Conservation (phyloP, 2,113 vertebrate genomes). For the Panthera tigris region DNA sequence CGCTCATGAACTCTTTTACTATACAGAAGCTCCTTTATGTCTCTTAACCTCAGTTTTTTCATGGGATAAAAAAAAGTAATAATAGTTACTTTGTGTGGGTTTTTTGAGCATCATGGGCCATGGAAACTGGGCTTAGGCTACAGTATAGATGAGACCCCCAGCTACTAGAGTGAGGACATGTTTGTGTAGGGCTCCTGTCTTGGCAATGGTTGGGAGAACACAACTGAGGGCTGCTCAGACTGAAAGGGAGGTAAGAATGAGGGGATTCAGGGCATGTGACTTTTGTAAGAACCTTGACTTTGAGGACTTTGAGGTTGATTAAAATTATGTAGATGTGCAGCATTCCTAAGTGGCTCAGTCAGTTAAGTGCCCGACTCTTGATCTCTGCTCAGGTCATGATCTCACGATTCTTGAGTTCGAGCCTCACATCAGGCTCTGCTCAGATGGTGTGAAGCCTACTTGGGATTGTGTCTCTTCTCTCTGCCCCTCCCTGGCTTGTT, state of each 20-base stretch:
- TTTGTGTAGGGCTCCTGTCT: background rate
- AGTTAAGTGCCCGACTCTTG: no score
- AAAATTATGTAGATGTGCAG: background rate
- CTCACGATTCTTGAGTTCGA: no score
- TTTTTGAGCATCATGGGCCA: background rate
- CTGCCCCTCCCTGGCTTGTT: no score
- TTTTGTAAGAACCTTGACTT: slow-evolving; percentile 3
- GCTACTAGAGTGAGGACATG: no score
- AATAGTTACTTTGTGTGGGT: background rate
- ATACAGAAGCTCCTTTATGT: background rate
- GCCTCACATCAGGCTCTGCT: no score
- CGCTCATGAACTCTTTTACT: background rate
- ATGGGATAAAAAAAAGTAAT: background rate
- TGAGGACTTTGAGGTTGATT: background rate
- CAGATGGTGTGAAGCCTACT: no score
- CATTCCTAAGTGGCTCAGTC: no score
- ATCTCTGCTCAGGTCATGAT: no score
- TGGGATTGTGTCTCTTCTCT: no score
- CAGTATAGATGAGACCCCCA: background rate
- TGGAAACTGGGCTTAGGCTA: background rate
- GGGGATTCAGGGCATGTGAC: background rate
- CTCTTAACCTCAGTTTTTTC: background rate
- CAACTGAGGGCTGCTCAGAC: background rate
- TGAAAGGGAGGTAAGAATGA: background rate
- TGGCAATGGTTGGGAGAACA: background rate